Evolutionary conservation across 2,113 vertebrate species (phyloP).

Genomic region (Cryptotis parvus): DNA sequence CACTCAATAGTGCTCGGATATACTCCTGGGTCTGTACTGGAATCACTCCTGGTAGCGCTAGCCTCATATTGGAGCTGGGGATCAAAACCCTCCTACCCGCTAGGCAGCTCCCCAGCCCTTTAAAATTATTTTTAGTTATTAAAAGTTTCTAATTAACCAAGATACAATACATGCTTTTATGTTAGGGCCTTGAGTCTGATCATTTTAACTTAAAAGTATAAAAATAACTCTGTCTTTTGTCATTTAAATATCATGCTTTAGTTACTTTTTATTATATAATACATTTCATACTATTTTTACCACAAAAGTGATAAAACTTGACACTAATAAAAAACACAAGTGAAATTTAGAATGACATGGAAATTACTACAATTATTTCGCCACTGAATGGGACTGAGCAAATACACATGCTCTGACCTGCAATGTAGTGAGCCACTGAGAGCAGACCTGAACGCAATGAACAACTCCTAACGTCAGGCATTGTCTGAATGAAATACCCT

Average conservation of each 20-base stretch:
- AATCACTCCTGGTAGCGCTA: no score
- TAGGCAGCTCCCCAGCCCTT: no score
- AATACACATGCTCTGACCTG: background rate
- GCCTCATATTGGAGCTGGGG: no score
- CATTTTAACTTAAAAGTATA: slow-evolving; percentile 11
- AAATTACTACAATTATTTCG: slow-evolving; percentile 21
- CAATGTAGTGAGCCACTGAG: background rate
- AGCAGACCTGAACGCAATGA: background rate
- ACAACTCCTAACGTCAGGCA: background rate
- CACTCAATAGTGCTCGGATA: no score
- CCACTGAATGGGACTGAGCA: background rate
- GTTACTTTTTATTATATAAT: slow-evolving; percentile 19
- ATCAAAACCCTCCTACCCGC: no score
- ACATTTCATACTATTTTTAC: slow-evolving; percentile 11
- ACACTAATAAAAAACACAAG: background rate
- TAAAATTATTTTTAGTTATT: no score
- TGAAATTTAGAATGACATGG: background rate
- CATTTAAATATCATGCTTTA: slow-evolving; percentile 8
- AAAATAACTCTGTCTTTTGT: slow-evolving; percentile 14
- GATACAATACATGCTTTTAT: no score
- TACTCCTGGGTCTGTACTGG: no score
- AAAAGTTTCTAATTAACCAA: no score
- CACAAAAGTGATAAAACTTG: background rate
- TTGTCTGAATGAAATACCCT: background rate
- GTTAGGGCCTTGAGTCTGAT: no score